phyloP scores from a whole-genome alignment of 2,113 vertebrate genomes.

The Saccopteryx bilineata region DNA sequence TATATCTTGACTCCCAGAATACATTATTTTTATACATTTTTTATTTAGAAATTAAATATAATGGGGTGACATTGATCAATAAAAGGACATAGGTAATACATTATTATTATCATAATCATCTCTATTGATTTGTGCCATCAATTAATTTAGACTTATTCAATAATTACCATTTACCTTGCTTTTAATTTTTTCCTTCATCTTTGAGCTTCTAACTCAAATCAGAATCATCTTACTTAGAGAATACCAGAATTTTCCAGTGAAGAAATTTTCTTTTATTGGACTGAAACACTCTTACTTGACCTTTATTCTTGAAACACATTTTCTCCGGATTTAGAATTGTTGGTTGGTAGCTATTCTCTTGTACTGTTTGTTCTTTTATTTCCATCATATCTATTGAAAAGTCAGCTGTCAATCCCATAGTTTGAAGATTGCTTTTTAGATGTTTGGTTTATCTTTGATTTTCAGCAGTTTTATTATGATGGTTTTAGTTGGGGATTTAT shows the following conservation, averaged over 20 bases:
- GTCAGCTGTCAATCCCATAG: background rate
- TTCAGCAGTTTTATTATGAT: slow-evolving; percentile 8
- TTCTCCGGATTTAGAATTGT: background rate
- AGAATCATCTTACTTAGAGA: background rate
- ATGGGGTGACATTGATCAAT: no score
- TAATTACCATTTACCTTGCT: background rate
- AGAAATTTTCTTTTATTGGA: background rate
- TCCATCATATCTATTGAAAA: background rate
- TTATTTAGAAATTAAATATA: no score
- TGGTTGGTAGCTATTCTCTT: background rate
- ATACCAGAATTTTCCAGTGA: background rate
- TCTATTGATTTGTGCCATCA: background rate
- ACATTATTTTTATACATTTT: background rate
- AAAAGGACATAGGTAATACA: background rate
- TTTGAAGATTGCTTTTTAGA: slow-evolving; percentile 30
- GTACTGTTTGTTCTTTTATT: background rate
- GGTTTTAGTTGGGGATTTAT: background rate
- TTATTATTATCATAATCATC: background rate
- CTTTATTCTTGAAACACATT: background rate
- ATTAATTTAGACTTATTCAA: slow-evolving; percentile 3
- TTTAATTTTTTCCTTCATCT: background rate
- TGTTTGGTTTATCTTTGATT: background rate
- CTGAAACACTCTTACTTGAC: background rate
- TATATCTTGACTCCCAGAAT: background rate
- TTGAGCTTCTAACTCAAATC: background rate